A percentile compares a stretch with the other conserved stretches of the same genome.
These are phyloP conservation scores for Rhorus exstirpatorius DNA, from an alignment of 2,888 invertebrate genomes.

Conservation along the genomic window DNA sequence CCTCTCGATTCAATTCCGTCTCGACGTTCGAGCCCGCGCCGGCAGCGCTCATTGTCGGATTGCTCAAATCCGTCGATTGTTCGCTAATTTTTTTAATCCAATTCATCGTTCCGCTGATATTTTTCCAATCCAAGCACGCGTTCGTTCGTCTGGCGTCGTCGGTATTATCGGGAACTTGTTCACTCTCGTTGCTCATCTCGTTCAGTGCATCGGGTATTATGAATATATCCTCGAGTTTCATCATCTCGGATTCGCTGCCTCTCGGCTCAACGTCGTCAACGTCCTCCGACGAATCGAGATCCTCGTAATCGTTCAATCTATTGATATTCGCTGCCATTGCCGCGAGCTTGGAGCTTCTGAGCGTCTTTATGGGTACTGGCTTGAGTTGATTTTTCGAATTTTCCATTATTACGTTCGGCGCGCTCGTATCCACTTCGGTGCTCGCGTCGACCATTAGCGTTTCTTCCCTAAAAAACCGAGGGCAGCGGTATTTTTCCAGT, in stretches of 20 bases:
- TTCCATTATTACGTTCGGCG: conserved; percentile 47
- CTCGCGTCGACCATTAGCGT: conserved; percentile 80
- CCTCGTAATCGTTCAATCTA: conserved; percentile 73
- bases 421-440: conserved; percentile 68
- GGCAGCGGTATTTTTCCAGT: conserved; percentile 69
- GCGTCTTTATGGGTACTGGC: conserved; percentile 80
- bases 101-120: conserved; percentile 50
- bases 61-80: conserved; percentile 34
- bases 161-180: conserved; percentile 21
- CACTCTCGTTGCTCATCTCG: conserved; percentile 37
- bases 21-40: background rate
- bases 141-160: conserved; percentile 40
- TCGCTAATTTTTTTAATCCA: conserved; percentile 45
- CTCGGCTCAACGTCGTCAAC: conserved; percentile 66
- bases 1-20: conserved; percentile 6
- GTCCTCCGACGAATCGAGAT: conserved; percentile 67
- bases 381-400: conserved; percentile 68
- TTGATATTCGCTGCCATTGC: conserved; percentile 84
- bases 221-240: conserved; percentile 79
- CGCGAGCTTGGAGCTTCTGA: conserved; percentile 83
- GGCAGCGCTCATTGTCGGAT: background rate
- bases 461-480: conserved; percentile 82
- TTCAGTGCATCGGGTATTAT: conserved; percentile 74
- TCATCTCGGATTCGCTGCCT: conserved; percentile 68
- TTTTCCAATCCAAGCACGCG: conserved; percentile 29